Percentiles rank a stretch among this genome's conserved stretches.
Evolutionary conservation across 92 coral and sea anemone genomes (phyloP).

Genomic region (Virgularia gustaviana): DNA sequence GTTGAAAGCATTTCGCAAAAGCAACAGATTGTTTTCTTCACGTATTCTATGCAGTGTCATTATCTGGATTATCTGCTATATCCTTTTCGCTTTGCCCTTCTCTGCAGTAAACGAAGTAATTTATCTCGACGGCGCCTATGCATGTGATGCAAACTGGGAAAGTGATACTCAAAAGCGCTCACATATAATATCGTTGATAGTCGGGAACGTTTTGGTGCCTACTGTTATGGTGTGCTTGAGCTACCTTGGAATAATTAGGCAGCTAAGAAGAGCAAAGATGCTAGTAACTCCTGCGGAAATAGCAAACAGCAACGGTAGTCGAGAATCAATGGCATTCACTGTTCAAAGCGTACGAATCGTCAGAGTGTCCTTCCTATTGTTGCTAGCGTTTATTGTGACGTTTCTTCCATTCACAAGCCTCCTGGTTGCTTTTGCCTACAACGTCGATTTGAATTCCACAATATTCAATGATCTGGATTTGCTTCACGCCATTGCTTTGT

Average conservation of each 20-base stretch:
- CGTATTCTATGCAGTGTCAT: background rate
- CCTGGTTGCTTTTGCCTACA: background rate
- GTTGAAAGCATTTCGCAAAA: background rate
- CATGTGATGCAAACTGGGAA: background rate
- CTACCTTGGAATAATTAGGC: constrained; percentile 2
- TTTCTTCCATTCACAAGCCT: background rate
- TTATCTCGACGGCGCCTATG: background rate
- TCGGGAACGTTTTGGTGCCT: background rate
- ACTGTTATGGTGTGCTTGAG: background rate
- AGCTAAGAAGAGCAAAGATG: background rate
- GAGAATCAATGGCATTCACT: background rate
- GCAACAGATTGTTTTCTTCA: background rate
- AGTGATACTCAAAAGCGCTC: background rate
- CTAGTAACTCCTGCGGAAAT: background rate
- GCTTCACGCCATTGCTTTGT: background rate
- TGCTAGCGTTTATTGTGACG: background rate
- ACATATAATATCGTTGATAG: background rate
- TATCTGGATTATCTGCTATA: background rate
- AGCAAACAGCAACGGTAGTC: background rate
- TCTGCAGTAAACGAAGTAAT: background rate
- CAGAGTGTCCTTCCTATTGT: background rate
- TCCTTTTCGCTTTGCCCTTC: constrained; percentile 3
- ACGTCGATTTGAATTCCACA: background rate
- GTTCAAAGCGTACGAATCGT: constrained; percentile 1
- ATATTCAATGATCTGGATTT: background rate